Evolutionary conservation across 2,113 vertebrate genomes (phyloP), one percentile per base, ranked within the genome.

Genomic region (Andinoacara biseriatus): DNA sequence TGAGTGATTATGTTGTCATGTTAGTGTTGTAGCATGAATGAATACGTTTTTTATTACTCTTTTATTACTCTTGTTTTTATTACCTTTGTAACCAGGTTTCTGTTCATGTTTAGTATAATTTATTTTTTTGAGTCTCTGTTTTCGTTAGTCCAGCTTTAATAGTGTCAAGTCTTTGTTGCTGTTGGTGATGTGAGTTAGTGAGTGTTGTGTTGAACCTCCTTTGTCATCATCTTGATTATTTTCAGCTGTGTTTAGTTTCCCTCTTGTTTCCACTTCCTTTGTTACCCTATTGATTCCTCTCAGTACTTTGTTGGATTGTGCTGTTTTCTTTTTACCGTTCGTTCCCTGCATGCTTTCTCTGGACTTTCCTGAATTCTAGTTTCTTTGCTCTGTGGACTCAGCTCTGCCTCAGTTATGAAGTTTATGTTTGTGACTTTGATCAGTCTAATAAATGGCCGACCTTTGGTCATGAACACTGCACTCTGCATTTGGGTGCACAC

Each of bases 241-340:
- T 14, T 38, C 24, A 46, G 38, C 38, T 65, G n/a, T 5, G 38
- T 43, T 43, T 26, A 5, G 7, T 43, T 43, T 65, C 17, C 1
- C 43, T 65, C 43, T 0, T 65, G n/a, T 65, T 43, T 46, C 38
- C 0, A 0, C 0, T n/a, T 65, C 22, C 0, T 0, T 24, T 43
- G 38, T 65, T 0, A 43, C 43, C 62, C 43, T 24, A 24, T 43
- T 65, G 24, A 43, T 26, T 65, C 0, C 1, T 0, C n/a, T 43
- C 38, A 65, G 62, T 43, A 43, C 7, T 65, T 43, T 65, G 38
- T 43, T 0, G 0, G 35, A 20, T 22, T 63, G 10, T 22, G 38
- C 33, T 1, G 0, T 62, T 62, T 22, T 33, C 31, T 33, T 5
- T 33, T 26, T 2, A 26, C 33, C 6, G 5, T 33, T 33, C 7